Base-by-base conservation (phyloP, 2,888 invertebrate genomes). In the Agrochola lychnidis region DNA sequence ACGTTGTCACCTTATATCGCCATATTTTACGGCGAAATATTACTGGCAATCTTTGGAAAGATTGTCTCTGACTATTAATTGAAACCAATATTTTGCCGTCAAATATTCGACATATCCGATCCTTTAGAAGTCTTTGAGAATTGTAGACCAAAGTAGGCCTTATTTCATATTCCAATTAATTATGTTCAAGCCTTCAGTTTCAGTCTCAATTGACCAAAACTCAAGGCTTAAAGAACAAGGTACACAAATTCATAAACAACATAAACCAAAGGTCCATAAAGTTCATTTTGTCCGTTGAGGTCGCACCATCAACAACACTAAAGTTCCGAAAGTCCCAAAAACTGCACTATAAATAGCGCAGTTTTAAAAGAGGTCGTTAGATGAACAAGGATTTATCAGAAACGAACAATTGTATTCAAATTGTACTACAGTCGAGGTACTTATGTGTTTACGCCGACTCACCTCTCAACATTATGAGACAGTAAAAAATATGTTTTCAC, bases 341-440 rank as follows among this genome's bases (percentile, higher is more conserved):
- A 73, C 73, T 68, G 51, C 83, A 83, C 70, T 85, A 70, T 61
- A 62, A 4, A 67, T 42, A 61, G 70, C 67, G 63, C n/a, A 57
- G 76, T 62, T 78, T 77, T 71, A 45, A 64, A 73, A 57, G 19
- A 42, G 51, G 56, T 48, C 36, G 40, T 76, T 63, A 63, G 68
- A 36, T 83, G 85, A 61, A 85, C 64, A 83, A 85, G 63, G 83
- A 73, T 83, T 82, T 68, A 42, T 6, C 25, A 59, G 16, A 70
- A 48, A 19, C n/a, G 25, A 68, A 36, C 14, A 12, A 30, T 30
- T 30, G 16, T 22, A n/a, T 30, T 72, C 22, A 10, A 30, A 25
- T 48, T n/a, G 25, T 42, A 9, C 12, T 40, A 16, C 7, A 10
- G 25, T 42, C 22, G 25, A 71, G 40, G 16, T 40, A 51, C 48